Percentiles rank a stretch among this genome's conserved stretches.
Evolutionary conservation across 2,888 invertebrate species (phyloP).

Genomic region (Napeogenes inachia): DNA sequence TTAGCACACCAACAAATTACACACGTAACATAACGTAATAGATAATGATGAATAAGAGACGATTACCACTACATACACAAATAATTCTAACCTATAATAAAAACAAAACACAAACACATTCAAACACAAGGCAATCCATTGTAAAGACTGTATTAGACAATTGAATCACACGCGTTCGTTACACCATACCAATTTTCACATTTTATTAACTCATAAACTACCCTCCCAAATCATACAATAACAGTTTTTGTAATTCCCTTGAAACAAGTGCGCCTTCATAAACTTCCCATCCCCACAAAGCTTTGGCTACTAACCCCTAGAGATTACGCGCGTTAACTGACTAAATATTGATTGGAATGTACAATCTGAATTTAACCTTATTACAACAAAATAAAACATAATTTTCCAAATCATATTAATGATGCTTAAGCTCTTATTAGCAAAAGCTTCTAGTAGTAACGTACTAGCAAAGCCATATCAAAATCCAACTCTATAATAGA

Average conservation of each 20-base stretch:
- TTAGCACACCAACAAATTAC: too few relatives aligned
- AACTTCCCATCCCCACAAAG: slow-evolving; percentile 69
- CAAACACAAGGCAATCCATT: slow-evolving; percentile 43
- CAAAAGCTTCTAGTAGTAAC: slow-evolving; percentile 39
- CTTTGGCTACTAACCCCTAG: slow-evolving; percentile 60
- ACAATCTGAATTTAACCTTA: slow-evolving; percentile 37
- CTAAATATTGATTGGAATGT: slow-evolving; percentile 47
- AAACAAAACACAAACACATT: slow-evolving; percentile 22
- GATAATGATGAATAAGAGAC: too few relatives aligned
- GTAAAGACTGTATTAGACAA: slow-evolving; percentile 47
- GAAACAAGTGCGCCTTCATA: slow-evolving; percentile 71
- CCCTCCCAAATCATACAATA: slow-evolving; percentile 59
- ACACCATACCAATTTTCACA: slow-evolving; percentile 53
- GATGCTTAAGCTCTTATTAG: slow-evolving; percentile 38
- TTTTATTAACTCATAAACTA: slow-evolving; percentile 71
- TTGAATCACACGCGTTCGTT: slow-evolving; percentile 37
- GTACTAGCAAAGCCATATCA: background rate
- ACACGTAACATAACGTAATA: too few relatives aligned
- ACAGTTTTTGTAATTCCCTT: slow-evolving; percentile 70
- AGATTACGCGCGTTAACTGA: slow-evolving; percentile 61
- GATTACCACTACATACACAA: background rate
- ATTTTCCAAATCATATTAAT: slow-evolving; percentile 20
- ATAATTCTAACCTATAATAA: background rate
- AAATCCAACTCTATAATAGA: slow-evolving; percentile 31
- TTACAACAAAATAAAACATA: slow-evolving; percentile 11